Evolutionary conservation across 30 jellyfish, hydroid and myxozoan genomes (phyloP), one percentile per base, ranked within the genome.

Genomic region (Turritopsis dohrnii): DNA sequence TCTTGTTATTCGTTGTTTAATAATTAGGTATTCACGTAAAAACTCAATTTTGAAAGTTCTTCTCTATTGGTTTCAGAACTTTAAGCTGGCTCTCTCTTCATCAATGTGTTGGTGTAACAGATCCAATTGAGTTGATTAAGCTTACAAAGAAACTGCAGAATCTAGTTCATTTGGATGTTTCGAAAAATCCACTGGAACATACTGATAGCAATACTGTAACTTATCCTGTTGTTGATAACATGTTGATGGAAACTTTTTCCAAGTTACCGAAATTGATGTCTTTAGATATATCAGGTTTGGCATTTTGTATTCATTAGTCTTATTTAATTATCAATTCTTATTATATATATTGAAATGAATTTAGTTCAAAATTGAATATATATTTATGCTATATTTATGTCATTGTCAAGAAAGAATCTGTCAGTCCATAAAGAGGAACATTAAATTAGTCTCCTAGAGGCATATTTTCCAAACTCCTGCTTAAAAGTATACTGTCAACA

Each of bases 281-380:
- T 69, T 83, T 90, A 28, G 97, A 90, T 75, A 85, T 90, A 5
- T 90, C 97, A 75, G 97, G 97, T 90, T 66, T n/a, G n/a, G n/a
- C n/a, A n/a, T n/a, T n/a, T n/a, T n/a, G n/a, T n/a, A n/a, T n/a
- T n/a, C n/a, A n/a, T n/a, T n/a, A n/a, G n/a, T n/a, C n/a, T n/a
- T n/a, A n/a, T n/a, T n/a, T n/a, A n/a, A n/a, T n/a, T n/a, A n/a
- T n/a, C n/a, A n/a, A n/a, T n/a, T n/a, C n/a, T n/a, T n/a, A n/a
- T n/a, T n/a, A n/a, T n/a, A n/a, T n/a, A n/a, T n/a, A n/a, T n/a
- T n/a, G n/a, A n/a, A n/a, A n/a, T n/a, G n/a, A n/a, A n/a, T n/a
- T n/a, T n/a, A n/a, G n/a, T n/a, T n/a, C n/a, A n/a, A n/a, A n/a
- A n/a, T n/a, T n/a, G n/a, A n/a, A n/a, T n/a, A n/a, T n/a, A n/a